These are phyloP conservation scores for Chauna torquata DNA, from an alignment of 2,113 vertebrate species.

Conservation along the genomic window DNA sequence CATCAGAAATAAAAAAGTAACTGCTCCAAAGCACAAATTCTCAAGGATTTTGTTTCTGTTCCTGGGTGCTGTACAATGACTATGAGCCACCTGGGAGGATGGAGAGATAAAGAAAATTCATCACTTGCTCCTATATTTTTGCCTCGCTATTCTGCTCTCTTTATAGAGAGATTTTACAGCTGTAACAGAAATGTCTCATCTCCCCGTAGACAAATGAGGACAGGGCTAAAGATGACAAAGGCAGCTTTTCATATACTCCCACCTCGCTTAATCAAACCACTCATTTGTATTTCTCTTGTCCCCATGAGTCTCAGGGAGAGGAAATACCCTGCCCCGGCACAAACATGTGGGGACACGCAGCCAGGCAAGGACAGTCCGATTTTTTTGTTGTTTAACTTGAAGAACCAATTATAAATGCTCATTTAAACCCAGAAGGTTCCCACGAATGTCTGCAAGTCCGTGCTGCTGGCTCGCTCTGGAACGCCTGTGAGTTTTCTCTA, in stretches of 20 bases:
- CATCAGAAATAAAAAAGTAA: background rate
- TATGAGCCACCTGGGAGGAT: background rate
- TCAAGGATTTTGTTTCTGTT: background rate
- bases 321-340: background rate
- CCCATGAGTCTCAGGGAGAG: background rate
- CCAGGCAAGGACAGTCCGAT: background rate
- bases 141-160: background rate
- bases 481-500: background rate
- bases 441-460: background rate
- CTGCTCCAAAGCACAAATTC: background rate
- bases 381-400: background rate
- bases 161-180: background rate
- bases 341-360: rapidly evolving
- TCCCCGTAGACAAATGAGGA: background rate
- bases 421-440: background rate
- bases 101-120: background rate
- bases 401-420: background rate
- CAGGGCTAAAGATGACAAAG: background rate
- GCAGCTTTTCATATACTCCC: background rate
- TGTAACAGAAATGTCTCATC: background rate
- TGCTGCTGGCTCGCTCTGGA: background rate
- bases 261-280: rapidly evolving
- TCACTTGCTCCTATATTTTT: background rate
- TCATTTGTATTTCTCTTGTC: background rate
- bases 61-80: background rate